Percentiles rank a stretch among this genome's conserved stretches.
These are phyloP conservation scores for Exaiptasia diaphana DNA, from an alignment of 64 coral and sea anemone species.

Conservation along the genomic window DNA sequence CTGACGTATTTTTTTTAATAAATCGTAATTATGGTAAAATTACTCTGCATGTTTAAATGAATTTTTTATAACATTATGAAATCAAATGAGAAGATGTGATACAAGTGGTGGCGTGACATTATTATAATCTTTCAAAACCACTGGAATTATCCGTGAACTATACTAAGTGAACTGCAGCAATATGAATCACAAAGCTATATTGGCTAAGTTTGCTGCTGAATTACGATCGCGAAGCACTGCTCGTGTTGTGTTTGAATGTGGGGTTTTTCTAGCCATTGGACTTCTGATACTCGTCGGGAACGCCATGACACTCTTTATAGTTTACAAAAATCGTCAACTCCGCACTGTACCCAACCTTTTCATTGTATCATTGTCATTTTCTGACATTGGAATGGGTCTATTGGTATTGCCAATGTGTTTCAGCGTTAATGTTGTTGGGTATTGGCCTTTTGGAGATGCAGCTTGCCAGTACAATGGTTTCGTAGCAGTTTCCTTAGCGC, in stretches of 20 bases:
- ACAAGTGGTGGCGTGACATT: no score
- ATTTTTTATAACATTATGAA: no score
- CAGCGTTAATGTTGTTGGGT: neutral
- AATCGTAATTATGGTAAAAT: no score
- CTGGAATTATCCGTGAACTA: no score
- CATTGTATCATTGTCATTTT: slow-evolving; percentile 32
- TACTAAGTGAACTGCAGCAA: no score
- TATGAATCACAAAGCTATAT: no score
- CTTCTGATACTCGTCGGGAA: slow-evolving; percentile 32
- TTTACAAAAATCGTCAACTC: slow-evolving; percentile 47
- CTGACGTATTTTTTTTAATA: no score
- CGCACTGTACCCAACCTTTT: slow-evolving; percentile 45
- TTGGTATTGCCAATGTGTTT: slow-evolving; percentile 9
- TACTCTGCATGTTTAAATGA: no score
- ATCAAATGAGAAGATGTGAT: no score
- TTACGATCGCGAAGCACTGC: neutral
- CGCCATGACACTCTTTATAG: slow-evolving; percentile 27
- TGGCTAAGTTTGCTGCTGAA: neutral
- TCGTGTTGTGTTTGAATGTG: slow-evolving; percentile 14
- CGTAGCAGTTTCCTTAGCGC: neutral
- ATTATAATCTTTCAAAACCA: no score
- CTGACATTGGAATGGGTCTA: slow-evolving; percentile 29
- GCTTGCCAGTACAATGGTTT: slow-evolving; percentile 51
- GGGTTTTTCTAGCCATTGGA: neutral
- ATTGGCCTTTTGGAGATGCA: slow-evolving; percentile 25